Evolutionary conservation across 2,888 invertebrate genomes (phyloP).

Genomic region (Dasysyrphus tricinctus): DNA sequence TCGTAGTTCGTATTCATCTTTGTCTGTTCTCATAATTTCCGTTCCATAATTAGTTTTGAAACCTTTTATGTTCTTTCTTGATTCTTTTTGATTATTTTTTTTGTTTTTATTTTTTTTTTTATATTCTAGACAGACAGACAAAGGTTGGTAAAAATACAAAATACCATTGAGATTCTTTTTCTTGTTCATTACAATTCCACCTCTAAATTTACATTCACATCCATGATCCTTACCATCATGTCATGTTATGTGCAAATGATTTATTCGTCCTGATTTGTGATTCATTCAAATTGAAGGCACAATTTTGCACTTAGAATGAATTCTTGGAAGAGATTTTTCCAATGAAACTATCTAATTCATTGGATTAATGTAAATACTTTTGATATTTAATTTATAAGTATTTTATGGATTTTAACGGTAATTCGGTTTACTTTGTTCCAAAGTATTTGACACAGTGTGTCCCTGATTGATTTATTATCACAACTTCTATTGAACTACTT

Average conservation of each 20-base stretch:
- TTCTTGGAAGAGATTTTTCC: background rate
- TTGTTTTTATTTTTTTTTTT: conserved; percentile 47
- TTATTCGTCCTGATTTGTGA: background rate
- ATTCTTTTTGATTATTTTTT: conserved; percentile 67
- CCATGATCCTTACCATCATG: background rate
- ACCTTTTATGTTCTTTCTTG: conserved; percentile 50
- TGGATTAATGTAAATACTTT: background rate
- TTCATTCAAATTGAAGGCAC: background rate
- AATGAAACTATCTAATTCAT: background rate
- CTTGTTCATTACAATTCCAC: background rate
- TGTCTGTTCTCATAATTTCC: conserved; percentile 70
- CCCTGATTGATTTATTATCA: too few species aligned
- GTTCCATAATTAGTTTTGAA: conserved; percentile 74
- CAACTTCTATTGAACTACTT: too few species aligned
- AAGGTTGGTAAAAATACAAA: background rate
- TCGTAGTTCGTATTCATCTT: conserved; percentile 16
- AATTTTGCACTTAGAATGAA: background rate
- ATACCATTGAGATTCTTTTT: background rate
- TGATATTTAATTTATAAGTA: background rate
- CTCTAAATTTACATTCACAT: background rate
- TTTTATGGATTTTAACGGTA: background rate
- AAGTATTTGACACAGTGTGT: too few species aligned
- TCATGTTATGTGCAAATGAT: background rate
- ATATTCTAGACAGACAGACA: conserved; percentile 4
- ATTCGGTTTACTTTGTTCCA: background rate